Base-by-base conservation (phyloP, 2,797 vertebrate species). In the Buceros bicornis region DNA sequence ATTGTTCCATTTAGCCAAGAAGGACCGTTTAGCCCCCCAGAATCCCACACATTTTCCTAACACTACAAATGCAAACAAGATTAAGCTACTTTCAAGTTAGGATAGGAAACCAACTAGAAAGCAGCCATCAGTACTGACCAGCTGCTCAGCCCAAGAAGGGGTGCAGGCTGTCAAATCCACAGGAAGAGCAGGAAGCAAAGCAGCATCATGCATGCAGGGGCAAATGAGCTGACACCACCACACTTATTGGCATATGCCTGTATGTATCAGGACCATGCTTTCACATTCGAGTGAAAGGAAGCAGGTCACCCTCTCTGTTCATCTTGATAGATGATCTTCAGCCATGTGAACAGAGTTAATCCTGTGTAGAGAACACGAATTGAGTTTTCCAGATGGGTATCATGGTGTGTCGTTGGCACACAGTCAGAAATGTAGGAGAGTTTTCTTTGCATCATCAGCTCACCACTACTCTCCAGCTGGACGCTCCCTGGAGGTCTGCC, bases 211-310 rank as follows among this genome's bases (percentile, higher is more conserved):
- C 13, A 31, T 3, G 10, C 16, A 13, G n/a, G 25, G 33, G 43
- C 62, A 79, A 61, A 57, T 3, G 33, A 51, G 43, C 16, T 0
- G 1, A 42, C 57, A 69, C 14, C 42, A 25, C 24, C 24, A 13
- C 2, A 0, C 35, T 58, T 89, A n/a, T 51, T 5, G 3, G 60
- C 0, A 0, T 26, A 8, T 21, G n/a, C 8, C 20, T 29, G 11
- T 19, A 4, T 6, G 18, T 16, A 48, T 5, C 42, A 58, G 62
- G 58, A 48, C 29, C 51, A 35, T 0, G 0, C 16, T 79, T 79
- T 37, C 71, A 54, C 26, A 77, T 25, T 35, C 1, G 1, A 48
- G 37, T 45, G 21, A 24, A 54, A 69, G 71, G 28, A 78, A 73
- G 17, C 5, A 37, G 13, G 12, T 26, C 28, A 45, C 16, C 28